phyloP scores from a whole-genome alignment of 2,113 vertebrate genomes.

The Ceuthmochares aereus region DNA sequence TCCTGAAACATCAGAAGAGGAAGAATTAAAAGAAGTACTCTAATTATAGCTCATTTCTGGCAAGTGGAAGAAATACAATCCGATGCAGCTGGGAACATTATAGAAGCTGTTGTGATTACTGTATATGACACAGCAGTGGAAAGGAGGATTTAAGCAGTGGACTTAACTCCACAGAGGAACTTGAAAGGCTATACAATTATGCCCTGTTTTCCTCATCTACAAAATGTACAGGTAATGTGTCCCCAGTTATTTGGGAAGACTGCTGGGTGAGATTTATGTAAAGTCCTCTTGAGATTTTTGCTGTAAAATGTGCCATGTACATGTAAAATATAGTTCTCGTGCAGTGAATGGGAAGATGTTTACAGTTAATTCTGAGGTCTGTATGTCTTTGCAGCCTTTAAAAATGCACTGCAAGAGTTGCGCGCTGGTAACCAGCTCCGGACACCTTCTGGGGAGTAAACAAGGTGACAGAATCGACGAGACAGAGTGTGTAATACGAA shows the following conservation, averaged over 20 bases:
- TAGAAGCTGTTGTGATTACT: background rate
- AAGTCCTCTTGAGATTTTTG: background rate
- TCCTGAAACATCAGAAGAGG: background rate
- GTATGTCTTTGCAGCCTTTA: conserved; percentile 82
- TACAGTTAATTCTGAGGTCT: background rate
- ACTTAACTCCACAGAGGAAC: background rate
- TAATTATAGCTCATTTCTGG: background rate
- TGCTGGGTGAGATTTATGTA: background rate
- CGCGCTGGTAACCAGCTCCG: conserved; percentile 93
- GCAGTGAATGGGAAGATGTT: background rate
- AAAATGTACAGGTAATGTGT: background rate
- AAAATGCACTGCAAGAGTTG: conserved; percentile 93
- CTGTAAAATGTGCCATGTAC: background rate
- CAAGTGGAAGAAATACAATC: background rate
- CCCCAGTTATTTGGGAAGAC: background rate
- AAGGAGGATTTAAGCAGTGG: background rate
- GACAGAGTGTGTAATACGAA: conserved; percentile 94
- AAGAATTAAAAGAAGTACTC: background rate
- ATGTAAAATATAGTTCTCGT: background rate
- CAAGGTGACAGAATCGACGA: conserved; percentile 88
- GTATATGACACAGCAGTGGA: background rate
- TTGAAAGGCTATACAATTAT: background rate
- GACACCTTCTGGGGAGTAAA: conserved; percentile 87
- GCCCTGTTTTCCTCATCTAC: background rate
- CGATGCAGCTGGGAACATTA: background rate